These are phyloP conservation scores for Chromoteleia sp. DNA, from an alignment of 2,888 invertebrate genomes.

Conservation along the genomic window DNA sequence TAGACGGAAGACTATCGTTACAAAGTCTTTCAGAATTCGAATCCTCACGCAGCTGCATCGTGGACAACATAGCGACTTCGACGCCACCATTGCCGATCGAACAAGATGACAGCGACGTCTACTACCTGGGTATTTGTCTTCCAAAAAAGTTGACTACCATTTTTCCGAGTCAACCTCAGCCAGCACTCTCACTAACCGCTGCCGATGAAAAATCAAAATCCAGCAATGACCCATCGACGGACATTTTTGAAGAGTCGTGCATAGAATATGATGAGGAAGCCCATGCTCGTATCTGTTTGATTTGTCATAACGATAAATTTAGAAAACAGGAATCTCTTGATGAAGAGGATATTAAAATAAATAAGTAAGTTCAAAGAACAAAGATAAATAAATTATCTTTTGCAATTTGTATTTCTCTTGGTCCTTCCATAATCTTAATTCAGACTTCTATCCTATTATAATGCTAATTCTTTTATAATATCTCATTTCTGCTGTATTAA, in stretches of 20 bases:
- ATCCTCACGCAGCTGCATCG: constrained; percentile 81
- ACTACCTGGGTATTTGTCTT: constrained; percentile 91
- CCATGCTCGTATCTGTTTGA: constrained; percentile 79
- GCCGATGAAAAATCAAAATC: constrained; percentile 64
- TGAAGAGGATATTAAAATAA: constrained; percentile 76
- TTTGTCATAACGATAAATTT: constrained; percentile 77
- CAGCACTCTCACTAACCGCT: constrained; percentile 49
- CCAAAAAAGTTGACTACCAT: constrained; percentile 89
- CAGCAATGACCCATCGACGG: constrained; percentile 52
- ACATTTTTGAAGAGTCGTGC: constrained; percentile 78
- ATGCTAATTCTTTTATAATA: too few relatives aligned
- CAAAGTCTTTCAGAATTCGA: constrained; percentile 82
- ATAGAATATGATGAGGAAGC: constrained; percentile 77
- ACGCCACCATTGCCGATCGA: constrained; percentile 75
- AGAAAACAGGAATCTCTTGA: constrained; percentile 70
- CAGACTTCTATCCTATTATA: too few relatives aligned
- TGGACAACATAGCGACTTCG: constrained; percentile 76
- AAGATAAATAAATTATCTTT: background rate
- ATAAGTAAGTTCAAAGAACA: constrained; percentile 73
- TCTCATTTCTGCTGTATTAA: too few relatives aligned
- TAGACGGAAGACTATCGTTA: constrained; percentile 81
- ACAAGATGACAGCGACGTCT: constrained; percentile 86
- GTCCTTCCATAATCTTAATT: too few relatives aligned
- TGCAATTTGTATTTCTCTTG: too few relatives aligned
- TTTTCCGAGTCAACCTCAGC: constrained; percentile 86